Evolutionary conservation across 2,113 vertebrate genomes (phyloP), one percentile per base, ranked within the genome.

Genomic region (Dolichallabes microphthalmus): DNA sequence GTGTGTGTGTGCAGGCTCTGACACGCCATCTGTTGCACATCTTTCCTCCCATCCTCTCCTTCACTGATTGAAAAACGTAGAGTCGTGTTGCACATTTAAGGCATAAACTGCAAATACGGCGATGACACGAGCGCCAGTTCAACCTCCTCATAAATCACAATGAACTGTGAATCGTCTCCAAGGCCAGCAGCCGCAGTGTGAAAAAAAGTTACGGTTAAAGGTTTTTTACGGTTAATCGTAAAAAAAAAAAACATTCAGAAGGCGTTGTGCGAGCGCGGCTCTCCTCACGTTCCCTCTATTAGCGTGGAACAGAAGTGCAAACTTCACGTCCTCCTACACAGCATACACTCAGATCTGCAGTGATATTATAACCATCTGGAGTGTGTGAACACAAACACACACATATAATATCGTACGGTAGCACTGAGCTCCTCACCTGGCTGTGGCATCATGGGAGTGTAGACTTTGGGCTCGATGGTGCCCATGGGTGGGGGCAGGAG

Each of bases 381-480:
- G 73, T 75, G 73, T 75, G 73, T 52, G 22, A 75, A 52, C 11
- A 25, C 71, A n/a, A 22, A 52, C 71, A 52, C 71, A 50, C 69
- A 73, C 69, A 73, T 35, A 73, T 25, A 15, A 8, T 35, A 35
- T 35, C 32, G 32, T 35, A 35, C 32, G 6, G 0, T 12, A 53
- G 50, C 25, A 2, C 11, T 81, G 22, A 27, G 14, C 8, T 69
- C 8, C 85, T 90, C 90, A 96, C 95, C 94, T 94, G 95, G 88
- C 88, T 95, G 95, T 77, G 95, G 92, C 90, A 96, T 91, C 85
- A 96, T 95, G 0, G 96, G 94, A 0, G 94, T 96, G 89, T 97
- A 98, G 89, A 97, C 95, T 91, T 98, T 98, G 13, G 96, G 96
- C 90, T 98, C 97, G 71, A 97, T 96, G 91, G 95, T 94, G 82